These are phyloP conservation scores for Xerus inauris DNA, from an alignment of 2,113 vertebrate genomes.

Conservation along the genomic window DNA sequence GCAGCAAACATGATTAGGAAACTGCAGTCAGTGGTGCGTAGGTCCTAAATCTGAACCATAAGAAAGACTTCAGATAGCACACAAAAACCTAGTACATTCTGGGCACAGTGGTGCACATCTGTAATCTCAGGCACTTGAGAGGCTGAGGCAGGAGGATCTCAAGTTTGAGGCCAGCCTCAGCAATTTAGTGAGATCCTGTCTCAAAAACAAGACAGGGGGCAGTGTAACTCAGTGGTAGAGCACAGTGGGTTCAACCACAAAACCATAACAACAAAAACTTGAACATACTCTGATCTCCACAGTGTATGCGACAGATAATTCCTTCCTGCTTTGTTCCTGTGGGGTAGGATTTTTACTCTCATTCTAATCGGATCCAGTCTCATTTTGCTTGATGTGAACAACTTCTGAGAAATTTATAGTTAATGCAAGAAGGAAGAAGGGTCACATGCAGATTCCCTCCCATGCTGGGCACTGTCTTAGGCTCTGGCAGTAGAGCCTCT, in stretches of 20 bases:
- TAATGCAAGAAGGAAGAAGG: not conserved
- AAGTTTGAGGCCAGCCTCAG: too few relatives aligned
- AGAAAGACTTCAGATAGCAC: not conserved
- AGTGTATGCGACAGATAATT: not conserved
- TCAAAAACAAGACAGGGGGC: too few relatives aligned
- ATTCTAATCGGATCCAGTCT: not conserved
- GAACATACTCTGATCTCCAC: too few relatives aligned
- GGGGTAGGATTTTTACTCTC: not conserved
- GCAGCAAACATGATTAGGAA: not conserved
- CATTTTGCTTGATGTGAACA: not conserved
- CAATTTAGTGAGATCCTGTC: too few relatives aligned
- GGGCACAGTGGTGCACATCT: too few relatives aligned
- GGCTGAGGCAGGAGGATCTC: too few relatives aligned
- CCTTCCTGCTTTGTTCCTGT: not conserved
- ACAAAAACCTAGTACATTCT: not conserved
- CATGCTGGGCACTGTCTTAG: not conserved
- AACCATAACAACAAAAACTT: not conserved
- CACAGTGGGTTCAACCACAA: too few relatives aligned
- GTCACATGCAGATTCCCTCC: not conserved
- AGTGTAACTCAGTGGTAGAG: too few relatives aligned
- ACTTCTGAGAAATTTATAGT: not conserved
- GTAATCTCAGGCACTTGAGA: too few relatives aligned
- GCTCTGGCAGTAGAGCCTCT: not conserved
- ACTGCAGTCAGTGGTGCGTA: too few relatives aligned
- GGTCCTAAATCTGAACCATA: not conserved